A percentile compares a stretch with the other conserved stretches of the same genome.
These are phyloP conservation scores for Paracanthobrama guichenoti DNA, from an alignment of 2,113 vertebrate species.

Conservation along the genomic window DNA sequence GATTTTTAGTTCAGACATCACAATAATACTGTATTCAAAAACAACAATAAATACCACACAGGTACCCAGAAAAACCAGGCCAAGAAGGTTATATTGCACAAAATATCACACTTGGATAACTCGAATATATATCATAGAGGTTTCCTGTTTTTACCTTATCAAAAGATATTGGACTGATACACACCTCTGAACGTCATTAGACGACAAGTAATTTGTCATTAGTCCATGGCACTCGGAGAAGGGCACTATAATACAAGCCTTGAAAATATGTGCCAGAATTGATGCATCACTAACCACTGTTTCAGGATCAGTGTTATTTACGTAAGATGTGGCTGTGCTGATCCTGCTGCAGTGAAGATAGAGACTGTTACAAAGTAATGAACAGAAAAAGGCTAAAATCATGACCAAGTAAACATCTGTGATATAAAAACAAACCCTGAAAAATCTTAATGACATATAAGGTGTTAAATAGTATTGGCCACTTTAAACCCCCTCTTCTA, in stretches of 20 bases:
- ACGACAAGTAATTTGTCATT: slow-evolving; percentile 2
- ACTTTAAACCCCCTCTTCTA: neutral
- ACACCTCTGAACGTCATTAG: slow-evolving; percentile 21
- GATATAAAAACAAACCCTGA: neutral
- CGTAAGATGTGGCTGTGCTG: neutral
- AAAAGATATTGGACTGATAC: slow-evolving; percentile 43
- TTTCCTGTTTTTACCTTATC: slow-evolving; percentile 34
- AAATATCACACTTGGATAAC: slow-evolving; percentile 35
- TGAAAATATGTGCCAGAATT: slow-evolving; percentile 6
- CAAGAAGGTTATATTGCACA: slow-evolving; percentile 54
- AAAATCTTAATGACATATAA: slow-evolving; percentile 1
- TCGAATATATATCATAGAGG: neutral
- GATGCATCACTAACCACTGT: neutral
- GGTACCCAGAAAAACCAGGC: slow-evolving; percentile 15
- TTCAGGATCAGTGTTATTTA: neutral
- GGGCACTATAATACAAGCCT: slow-evolving; percentile 1
- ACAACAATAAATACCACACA: slow-evolving; percentile 48
- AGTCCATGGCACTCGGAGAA: slow-evolving; percentile 25
- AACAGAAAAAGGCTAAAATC: slow-evolving; percentile 14
- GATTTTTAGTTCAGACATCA: slow-evolving; percentile 1
- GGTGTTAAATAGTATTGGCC: neutral
- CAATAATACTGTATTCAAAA: slow-evolving; percentile 11
- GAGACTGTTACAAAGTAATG: neutral
- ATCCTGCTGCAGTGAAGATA: neutral
- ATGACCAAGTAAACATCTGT: neutral